A percentile compares a stretch with the other conserved stretches of the same genome.
These are phyloP conservation scores for Galago senegalensis DNA, from an alignment of 2,797 vertebrate genomes.

Conservation along the genomic window DNA sequence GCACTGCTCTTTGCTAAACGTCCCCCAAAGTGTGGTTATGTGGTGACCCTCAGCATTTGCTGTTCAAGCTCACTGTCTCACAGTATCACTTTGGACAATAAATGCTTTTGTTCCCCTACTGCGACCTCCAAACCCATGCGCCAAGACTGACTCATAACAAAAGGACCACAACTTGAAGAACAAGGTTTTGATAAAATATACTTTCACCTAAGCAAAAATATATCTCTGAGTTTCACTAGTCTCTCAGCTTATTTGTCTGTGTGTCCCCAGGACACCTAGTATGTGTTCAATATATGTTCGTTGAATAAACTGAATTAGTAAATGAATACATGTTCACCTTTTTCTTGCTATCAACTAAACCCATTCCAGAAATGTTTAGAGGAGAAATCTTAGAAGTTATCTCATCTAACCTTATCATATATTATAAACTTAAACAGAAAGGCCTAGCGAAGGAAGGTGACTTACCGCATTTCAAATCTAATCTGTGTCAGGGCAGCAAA, in stretches of 20 bases:
- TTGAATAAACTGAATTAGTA: neutral
- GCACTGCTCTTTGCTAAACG: slow-evolving; percentile 70
- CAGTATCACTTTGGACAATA: slow-evolving; percentile 76
- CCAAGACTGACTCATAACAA: slow-evolving; percentile 65
- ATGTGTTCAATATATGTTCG: neutral
- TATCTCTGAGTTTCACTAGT: neutral
- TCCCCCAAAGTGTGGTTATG: slow-evolving; percentile 77
- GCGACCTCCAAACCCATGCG: slow-evolving; percentile 56
- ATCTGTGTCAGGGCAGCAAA: neutral
- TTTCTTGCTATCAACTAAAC: slow-evolving; percentile 23
- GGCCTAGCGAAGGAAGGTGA: neutral
- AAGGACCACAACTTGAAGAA: slow-evolving; percentile 45
- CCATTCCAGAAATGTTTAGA: slow-evolving; percentile 29
- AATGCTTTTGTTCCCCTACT: slow-evolving; percentile 68
- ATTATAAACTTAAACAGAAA: neutral
- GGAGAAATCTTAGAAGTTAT: slow-evolving; percentile 14
- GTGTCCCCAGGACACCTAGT: neutral
- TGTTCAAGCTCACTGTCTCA: slow-evolving; percentile 79
- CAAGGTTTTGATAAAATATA: slow-evolving; percentile 58
- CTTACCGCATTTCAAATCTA: neutral
- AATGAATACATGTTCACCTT: slow-evolving; percentile 26
- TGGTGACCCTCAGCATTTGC: slow-evolving; percentile 67
- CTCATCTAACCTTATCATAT: slow-evolving; percentile 6
- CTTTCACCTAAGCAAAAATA: slow-evolving; percentile 54
- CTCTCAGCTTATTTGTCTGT: slow-evolving; percentile 1